Base-by-base conservation (phyloP, 2,888 invertebrate genomes). In the Macaria liturata region DNA sequence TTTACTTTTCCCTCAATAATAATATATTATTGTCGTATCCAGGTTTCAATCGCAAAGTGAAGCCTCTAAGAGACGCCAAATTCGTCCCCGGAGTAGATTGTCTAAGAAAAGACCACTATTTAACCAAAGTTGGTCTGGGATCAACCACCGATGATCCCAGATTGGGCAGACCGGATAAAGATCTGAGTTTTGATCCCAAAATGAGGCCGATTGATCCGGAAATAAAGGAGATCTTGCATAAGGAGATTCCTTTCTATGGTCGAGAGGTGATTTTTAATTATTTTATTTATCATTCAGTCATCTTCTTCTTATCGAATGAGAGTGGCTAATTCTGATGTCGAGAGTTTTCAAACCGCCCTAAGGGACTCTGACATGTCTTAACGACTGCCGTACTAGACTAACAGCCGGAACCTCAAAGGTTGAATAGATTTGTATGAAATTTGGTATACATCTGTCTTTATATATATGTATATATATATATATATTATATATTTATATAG, bases 121-220 rank as follows among this genome's bases (percentile, higher is more conserved):
- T 83, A 9, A 54, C 70, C 0, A 75, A 80, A 9, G 60, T 84
- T 2, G 78, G 75, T 4, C 74, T 84, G 3, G 83, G 82, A 8
- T 73, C 80, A 57, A 65, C 75, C 3, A 67, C 74, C 61, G 61
- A 70, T 0, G 83, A 84, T 39, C 78, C 79, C 4, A 72, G 74
- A 64, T 71, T 84, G 0, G 65, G 50, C 3, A 67, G 77, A 5
- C 74, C 77, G 3, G 72, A 78, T 49, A 74, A 68, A 0, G 78
- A 80, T 57, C 62, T 74, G 3, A 66, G 57, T 6, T 30, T 57
- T 3, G 79, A 78, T 51, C 81, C 83, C 3, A 49, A 74, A 43
- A 83, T 83, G 82, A 67, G 80, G 4, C 81, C 78, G 0, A 60
- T 83, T 3, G 67, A 75, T 9, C 68, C 73, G 4, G 61, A 76